Evolutionary conservation across 1,140 invertebrate species (phyloP), one percentile per base, ranked within the genome.

Genomic region (Mya arenaria): DNA sequence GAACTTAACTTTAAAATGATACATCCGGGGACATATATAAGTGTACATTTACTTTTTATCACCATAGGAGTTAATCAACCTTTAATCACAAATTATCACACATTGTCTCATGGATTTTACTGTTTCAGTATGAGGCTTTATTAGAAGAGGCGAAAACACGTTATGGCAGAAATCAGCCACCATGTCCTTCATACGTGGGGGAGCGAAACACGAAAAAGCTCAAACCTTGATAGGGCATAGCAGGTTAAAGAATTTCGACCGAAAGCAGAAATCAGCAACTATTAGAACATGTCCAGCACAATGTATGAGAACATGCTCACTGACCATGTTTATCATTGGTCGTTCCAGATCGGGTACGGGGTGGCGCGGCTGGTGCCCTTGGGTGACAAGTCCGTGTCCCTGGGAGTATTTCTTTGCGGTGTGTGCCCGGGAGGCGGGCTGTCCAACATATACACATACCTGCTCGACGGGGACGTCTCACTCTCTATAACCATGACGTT

Each of bases 361-460:
- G 28, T 84, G n/a, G 63, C 83, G 32, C 80, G 77, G 56, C 8
- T 75, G 30, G 41, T 85, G 4, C 60, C 87, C 5, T 34, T 89
- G 1, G 79, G 85, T 4, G 85, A 90, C 36, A 78, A 86, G 0
- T 86, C 89, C 17, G 68, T 82, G 23, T 86, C 86, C 32, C 75
- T 94, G 25, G 92, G 93, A 0, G 85, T 94, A 19, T 93, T 94
- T 66, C 89, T 90, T 6, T 87, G 92, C 8, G 92, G 92, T 0
- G 90, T 90, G 39, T 91, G 90, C 34, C 93, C 93, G 15, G 93
- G 94, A 0, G 93, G 93, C 13, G 91, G 90, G 15, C 84, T 84
- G 68, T 92, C 91, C 79, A 94, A 93, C 84, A 92, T 93, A 55
- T 94, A 92, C 91, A 92, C 92, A 3, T 85, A 92, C n/a, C 86